These are phyloP conservation scores for Nemopilema nomurai DNA, from an alignment of 30 jellyfish, hydroid and myxozoan species.

Conservation along the genomic window DNA sequence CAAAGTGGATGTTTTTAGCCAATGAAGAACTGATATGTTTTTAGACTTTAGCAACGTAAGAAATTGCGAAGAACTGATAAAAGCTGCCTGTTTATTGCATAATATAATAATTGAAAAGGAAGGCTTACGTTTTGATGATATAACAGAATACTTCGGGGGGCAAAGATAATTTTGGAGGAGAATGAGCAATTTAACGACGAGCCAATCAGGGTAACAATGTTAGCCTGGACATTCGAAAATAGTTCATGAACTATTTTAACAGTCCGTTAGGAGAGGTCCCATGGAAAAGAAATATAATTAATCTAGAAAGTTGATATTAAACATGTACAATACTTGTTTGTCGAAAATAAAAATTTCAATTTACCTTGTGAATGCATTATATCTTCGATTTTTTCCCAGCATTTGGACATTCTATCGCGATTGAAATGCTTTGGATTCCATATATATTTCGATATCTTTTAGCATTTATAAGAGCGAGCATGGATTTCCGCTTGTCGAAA, in stretches of 20 bases:
- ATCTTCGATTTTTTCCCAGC: constrained; percentile 10
- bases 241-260: neutral
- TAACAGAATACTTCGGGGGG: neutral
- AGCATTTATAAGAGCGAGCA: constrained; percentile 5
- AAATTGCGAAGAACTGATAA: neutral
- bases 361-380: neutral
- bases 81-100: constrained; percentile 20
- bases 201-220: constrained; percentile 10
- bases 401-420: neutral
- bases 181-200: constrained; percentile 13
- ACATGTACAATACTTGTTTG: neutral
- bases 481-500: too few relatives aligned
- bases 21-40: neutral
- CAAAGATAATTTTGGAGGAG: too few relatives aligned
- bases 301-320: neutral
- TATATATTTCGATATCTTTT: constrained; percentile 10
- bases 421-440: constrained; percentile 38
- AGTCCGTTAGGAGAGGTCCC: constrained; percentile 1
- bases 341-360: too few relatives aligned
- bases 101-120: constrained; percentile 29
- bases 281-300: neutral
- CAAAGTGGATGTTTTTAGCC: constrained; percentile 9
- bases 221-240: neutral
- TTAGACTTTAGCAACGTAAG: too few relatives aligned
- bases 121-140: neutral